Base-by-base conservation (phyloP, 2,113 vertebrate genomes). In the Tylochromis polylepis region DNA sequence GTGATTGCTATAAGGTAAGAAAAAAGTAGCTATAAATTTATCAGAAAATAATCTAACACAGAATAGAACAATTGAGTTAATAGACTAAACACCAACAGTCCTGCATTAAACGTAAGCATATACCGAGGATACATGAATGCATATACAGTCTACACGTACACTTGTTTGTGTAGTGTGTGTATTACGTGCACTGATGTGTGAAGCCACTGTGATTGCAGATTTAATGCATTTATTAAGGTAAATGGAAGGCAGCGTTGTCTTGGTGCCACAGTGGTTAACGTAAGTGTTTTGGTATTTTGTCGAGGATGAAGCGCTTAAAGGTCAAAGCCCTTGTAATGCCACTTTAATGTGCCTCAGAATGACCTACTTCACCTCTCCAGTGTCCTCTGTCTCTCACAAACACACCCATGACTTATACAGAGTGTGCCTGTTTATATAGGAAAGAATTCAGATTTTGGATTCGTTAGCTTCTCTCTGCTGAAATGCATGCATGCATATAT, bases 261-360 rank as follows among this genome's bases (percentile, higher is more conserved):
- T 36, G 62, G 84, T 91, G 86, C 86, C 86, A 86, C 81, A 36
- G 9, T 57, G 86, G 86, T 92, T 91, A 91, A 85, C 88, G 59
- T 82, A 78, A 87, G 70, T 87, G 70, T 87, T 79, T 79, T 87
- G 90, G 79, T 95, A 89, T 94, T 90, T 89, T 82, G 67, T 27
- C 8, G 58, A 88, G 84, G 89, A 83, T 57, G 78, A 85, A 88
- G 82, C 46, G 46, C 83, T 53, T 41, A 94, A 94, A 94, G 91
- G 93, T 93, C 92, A 91, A 29, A 34, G 81, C 82, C 85, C 85
- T 80, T 43, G 65, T 36, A 34, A 24, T 43, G 29, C 22, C 4
- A 38, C 86, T 90, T 85, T 89, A 83, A 87, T 88, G 85, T 34
- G 70, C 56, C 14, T 59, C 89, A 78, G 62, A 85, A 55, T 36